Base-by-base conservation (phyloP, 1,140 invertebrate species). In the Zaprionus capensis region DNA sequence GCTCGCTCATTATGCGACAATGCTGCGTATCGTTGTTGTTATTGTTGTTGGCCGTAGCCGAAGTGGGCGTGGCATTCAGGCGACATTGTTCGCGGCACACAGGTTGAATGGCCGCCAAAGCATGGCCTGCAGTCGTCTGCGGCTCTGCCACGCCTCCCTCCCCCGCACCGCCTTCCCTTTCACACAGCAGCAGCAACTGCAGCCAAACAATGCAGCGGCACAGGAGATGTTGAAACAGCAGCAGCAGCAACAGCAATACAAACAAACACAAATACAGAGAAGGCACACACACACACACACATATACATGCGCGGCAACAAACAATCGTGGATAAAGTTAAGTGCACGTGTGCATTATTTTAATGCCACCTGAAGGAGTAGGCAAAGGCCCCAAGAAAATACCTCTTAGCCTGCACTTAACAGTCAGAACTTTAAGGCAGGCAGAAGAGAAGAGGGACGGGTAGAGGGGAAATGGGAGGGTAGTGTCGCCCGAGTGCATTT, bases 331-430 rank as follows among this genome's bases (percentile, higher is more conserved):
- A 91, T 91, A 91, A 91, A 91, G 86, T 91, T 91, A 91, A 91
- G 86, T 86, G 87, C 86, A 91, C 86, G 86, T 91, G 86, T 91
- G 87, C 86, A 91, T 91, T 91, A 91, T 91, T 91, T 91, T 91
- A 91, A 91, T 91, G 86, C 86, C 86, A 91, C 86, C 86, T 91
- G 87, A 86, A 91, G 87, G 82, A 86, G 86, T 81, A 63, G 46
- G 61, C 38, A 63, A 22, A 80, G 71, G 75, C 78, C 12, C 24
- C 36, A 38, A 65, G 61, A 61, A 76, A 51, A 61, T 28, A 63
- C 24, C 46, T 51, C 46, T 51, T 51, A 41, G 38, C 17, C 17
- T 17, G 44, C 44, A 17, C 17, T n/a, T n/a, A n/a, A 49, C 17
- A 51, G 46, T 24, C 20, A 9, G n/a, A 51, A 24, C 46, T 64